Evolutionary conservation across 2,888 invertebrate genomes (phyloP).

Genomic region (Leptogaster cylindrica): DNA sequence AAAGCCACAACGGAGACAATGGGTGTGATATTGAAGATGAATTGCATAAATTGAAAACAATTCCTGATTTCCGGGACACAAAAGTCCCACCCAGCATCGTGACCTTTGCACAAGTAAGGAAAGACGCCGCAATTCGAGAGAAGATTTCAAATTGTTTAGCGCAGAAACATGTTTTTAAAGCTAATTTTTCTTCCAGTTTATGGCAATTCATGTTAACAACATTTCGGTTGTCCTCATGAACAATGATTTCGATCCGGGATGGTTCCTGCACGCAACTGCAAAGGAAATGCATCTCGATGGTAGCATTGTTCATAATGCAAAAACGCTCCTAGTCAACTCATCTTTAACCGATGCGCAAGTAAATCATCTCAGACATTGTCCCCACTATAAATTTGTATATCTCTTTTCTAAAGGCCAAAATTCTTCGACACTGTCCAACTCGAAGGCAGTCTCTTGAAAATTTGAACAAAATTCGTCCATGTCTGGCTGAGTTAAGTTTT

Average conservation of each 20-base stretch:
- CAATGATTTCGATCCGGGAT: conserved; percentile 69
- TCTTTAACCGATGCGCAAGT: conserved; percentile 72
- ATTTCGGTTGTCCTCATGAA: conserved; percentile 70
- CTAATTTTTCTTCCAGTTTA: conserved; percentile 77
- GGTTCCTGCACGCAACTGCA: conserved; percentile 74
- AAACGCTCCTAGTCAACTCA: conserved; percentile 75
- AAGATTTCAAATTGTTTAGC: background rate
- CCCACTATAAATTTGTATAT: background rate
- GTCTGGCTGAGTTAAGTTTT: conserved; percentile 75
- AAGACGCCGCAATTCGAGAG: too few species aligned
- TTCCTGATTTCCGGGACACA: conserved; percentile 74
- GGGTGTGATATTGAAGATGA: conserved; percentile 48
- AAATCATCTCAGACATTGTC: background rate
- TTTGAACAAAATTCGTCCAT: conserved; percentile 66
- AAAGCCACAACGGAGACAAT: conserved; percentile 41
- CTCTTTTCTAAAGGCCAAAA: conserved; percentile 54
- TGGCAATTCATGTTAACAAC: conserved; percentile 83
- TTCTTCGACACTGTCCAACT: conserved; percentile 58
- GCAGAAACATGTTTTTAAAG: background rate
- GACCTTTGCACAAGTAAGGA: conserved; percentile 81
- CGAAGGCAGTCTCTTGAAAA: conserved; percentile 59
- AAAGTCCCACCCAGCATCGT: conserved; percentile 81
- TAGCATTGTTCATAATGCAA: conserved; percentile 72
- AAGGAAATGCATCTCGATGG: conserved; percentile 72
- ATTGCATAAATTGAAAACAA: conserved; percentile 49